Evolutionary conservation across 2,113 vertebrate species (phyloP).

Genomic region (Romanogobio albipinnatus): DNA sequence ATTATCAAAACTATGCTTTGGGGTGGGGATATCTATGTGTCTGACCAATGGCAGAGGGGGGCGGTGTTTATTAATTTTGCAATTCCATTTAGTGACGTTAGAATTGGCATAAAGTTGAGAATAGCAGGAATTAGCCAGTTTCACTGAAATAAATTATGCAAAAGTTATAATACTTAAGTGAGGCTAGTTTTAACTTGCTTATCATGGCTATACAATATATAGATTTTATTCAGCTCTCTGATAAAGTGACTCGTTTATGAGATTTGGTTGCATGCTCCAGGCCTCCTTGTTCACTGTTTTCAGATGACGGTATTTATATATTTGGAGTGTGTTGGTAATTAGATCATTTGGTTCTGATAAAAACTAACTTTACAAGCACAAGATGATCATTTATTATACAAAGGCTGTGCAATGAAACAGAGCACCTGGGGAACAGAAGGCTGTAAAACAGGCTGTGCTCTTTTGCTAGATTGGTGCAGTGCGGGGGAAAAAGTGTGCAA

Average conservation of each 20-base stretch:
- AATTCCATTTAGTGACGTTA: no score
- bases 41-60: no score
- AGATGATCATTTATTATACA: conserved; percentile 45
- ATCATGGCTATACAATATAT: conserved; percentile 9
- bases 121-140: neutral
- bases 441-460: conserved; percentile 43
- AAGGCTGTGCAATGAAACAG: conserved; percentile 40
- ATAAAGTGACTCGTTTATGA: conserved; percentile 52
- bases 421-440: conserved; percentile 51
- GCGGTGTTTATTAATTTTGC: no score
- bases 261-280: conserved; percentile 29
- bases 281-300: conserved; percentile 33
- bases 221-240: conserved; percentile 13
- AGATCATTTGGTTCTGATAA: conserved; percentile 58
- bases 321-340: conserved; percentile 50
- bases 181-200: conserved; percentile 16
- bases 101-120: neutral
- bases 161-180: conserved; percentile 3
- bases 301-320: conserved; percentile 47
- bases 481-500: conserved; percentile 17
- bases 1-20: no score
- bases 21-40: no score
- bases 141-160: conserved; percentile 23
- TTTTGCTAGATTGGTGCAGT: conserved; percentile 34
- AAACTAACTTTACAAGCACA: conserved; percentile 52